Evolutionary conservation across 1,140 invertebrate species (phyloP).

Genomic region (Diprion similis): DNA sequence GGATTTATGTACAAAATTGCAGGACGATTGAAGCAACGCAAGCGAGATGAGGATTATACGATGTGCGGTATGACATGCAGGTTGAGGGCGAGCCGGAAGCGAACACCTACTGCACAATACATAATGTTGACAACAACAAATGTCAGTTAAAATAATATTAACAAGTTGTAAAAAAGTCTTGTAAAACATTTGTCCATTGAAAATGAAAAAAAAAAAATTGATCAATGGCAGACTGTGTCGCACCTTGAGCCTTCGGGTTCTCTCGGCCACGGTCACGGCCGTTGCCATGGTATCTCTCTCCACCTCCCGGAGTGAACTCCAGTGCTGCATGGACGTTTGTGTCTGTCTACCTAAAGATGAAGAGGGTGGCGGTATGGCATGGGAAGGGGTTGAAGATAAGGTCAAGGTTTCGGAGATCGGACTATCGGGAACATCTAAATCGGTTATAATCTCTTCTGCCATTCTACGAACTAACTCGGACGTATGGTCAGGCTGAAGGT

Average conservation of each 20-base stretch:
- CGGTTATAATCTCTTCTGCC: slow-evolving; percentile 40
- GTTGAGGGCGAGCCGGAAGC: slow-evolving; percentile 3
- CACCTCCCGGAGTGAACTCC: slow-evolving; percentile 39
- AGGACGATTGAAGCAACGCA: neutral
- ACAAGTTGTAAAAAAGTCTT: neutral
- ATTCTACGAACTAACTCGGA: slow-evolving; percentile 36
- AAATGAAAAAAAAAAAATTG: neutral
- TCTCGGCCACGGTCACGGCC: slow-evolving; percentile 39
- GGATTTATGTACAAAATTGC: neutral
- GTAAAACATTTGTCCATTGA: too few species aligned
- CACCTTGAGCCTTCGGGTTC: slow-evolving; percentile 54
- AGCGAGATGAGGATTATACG: neutral
- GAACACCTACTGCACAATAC: slow-evolving; percentile 1
- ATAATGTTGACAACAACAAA: neutral
- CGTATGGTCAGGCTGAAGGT: slow-evolving; percentile 28
- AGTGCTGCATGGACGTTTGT: slow-evolving; percentile 39
- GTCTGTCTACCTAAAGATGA: slow-evolving; percentile 52
- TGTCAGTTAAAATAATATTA: neutral
- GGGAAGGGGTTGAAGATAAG: slow-evolving; percentile 32
- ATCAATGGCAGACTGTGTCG: slow-evolving; percentile 42
- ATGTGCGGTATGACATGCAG: neutral
- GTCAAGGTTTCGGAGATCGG: slow-evolving; percentile 6
- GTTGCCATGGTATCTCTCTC: slow-evolving; percentile 40
- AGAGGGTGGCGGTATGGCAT: slow-evolving; percentile 7
- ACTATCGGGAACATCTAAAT: slow-evolving; percentile 29